Evolutionary conservation across 1,140 invertebrate genomes (phyloP), one percentile per base, ranked within the genome.

Genomic region (Holotrichia oblita): DNA sequence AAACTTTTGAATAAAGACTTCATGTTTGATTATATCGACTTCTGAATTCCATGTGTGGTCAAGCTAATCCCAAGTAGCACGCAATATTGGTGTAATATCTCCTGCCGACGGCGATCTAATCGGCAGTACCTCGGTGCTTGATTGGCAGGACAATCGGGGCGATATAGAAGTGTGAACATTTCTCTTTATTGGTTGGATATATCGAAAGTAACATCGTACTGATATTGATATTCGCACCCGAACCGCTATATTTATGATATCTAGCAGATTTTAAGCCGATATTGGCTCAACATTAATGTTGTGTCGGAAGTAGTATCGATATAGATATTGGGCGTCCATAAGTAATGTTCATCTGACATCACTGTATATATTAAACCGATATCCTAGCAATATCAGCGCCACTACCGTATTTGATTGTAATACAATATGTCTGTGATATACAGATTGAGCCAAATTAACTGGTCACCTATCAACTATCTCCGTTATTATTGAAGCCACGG

Each of bases 141-240:
- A 48, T 48, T 17, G 44, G 44, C 44, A 17, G 1, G 10, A 48
- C 44, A 48, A 48, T 48, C 44, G 44, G 44, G 10, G 7, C 2
- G 44, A 48, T 48, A 48, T 48, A 48, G n/a, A 48, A 48, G 44
- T 48, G 44, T 48, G 44, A 48, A 48, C 44, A 48, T 48, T 48
- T 48, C 44, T 48, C 44, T 48, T 48, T 48, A 48, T 48, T 48
- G 44, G 44, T 48, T 10, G 44, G 2, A 48, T 17, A 48, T 48
- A 10, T 8, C 1, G 10, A 17, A 14, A 48, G 44, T 48, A 48
- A 48, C 44, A 14, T 48, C 44, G n/a, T 48, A 48, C 44, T 10
- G 44, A 48, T 48, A 17, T 48, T 8, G n/a, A 48, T 48, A 48
- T 48, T 48, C 44, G 44, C 7, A 48, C n/a, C n/a, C 44, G 44